Evolutionary conservation across 2,888 invertebrate genomes (phyloP), one percentile per base, ranked within the genome.

Genomic region (Neocrepidodera transversa): DNA sequence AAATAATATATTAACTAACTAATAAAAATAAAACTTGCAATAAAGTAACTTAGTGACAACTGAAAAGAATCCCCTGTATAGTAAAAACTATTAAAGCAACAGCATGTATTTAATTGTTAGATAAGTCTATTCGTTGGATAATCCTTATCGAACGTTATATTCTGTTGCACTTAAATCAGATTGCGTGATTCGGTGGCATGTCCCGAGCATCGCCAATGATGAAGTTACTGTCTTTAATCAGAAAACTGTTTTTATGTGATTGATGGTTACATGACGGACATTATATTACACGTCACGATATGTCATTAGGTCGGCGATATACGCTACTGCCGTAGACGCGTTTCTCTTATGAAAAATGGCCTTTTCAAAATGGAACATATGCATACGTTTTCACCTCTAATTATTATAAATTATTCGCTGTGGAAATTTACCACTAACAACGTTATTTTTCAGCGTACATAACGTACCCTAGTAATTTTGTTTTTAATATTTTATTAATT

Each of bases 141-240:
- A 45, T 26, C 26, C 45, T 45, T 45, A 45, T 28, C 20, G 28
- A 50, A 36, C 49, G 4, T 8, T 49, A n/a, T n/a, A 11, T 42
- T 43, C 35, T 42, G 20, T 52, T 36, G 11, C 28, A 36, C 53
- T 35, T 35, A 52, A 45, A 55, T 20, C 13, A 13, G 51, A 58
- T 64, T 38, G 64, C 64, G 64, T 64, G 64, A 60, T 52, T 52
- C 28, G 16, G 52, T 58, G 48, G 57, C 58, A 45, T 63, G 63
- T 60, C 48, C 30, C 26, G 55, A 38, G 35, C 58, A 60, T 58
- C 43, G 58, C 48, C 52, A 43, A 49, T 56, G 64, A 64, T 64
- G 61, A 58, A 61, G 58, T 64, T 61, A 60, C 58, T 28, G 60
- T 60, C 51, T 64, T 58, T 57, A 64, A 64, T 61, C 64, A 57